Evolutionary conservation across 2,113 vertebrate genomes (phyloP), one percentile per base, ranked within the genome.

Genomic region (Puntigrus tetrazona): DNA sequence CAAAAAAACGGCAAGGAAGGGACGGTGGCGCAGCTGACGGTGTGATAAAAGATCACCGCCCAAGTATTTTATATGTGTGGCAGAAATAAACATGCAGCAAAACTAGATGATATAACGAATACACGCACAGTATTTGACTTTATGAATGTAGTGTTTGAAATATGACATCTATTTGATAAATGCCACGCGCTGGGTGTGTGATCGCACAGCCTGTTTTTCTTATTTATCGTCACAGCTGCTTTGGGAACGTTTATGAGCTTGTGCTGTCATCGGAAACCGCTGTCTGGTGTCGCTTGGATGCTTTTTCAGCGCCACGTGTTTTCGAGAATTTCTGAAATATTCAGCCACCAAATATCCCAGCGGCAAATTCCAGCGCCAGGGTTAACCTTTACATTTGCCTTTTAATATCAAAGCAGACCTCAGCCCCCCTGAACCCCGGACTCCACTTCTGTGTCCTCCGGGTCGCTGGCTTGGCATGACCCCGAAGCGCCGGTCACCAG

Each of bases 211-310:
- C 57, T 31, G 7, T 31, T 47, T 63, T 63, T 27, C 16, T 41
- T 10, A 52, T 22, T 79, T 78, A 25, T 22, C 22, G 11, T 63
- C 57, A 18, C 34, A 43, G 57, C 36, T 38, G 57, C 61, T 79
- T 67, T 31, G 59, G 18, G 27, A 27, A 43, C 36, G 43, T 43
- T 59, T 61, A 43, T 43, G 36, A 61, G 27, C 18, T 29, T 67
- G 59, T 47, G 9, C 31, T 47, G 78, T 65, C 59, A 65, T 80
- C 78, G 34, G 78, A n/a, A 67, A 67, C 59, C 47, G 38, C 27
- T 45, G 57, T 78, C 76, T 78, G 10, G 10, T 59, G 52, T 57
- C 34, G 11, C 52, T 45, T 45, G 38, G 76, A 41, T 65, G 59
- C 59, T 22, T 31, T 34, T 67, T 50, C 78, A 50, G 41, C 59